A percentile compares a stretch with the other conserved stretches of the same genome.
These are phyloP conservation scores for Coremacera marginata DNA, from an alignment of 2,888 invertebrate species.

Conservation along the genomic window DNA sequence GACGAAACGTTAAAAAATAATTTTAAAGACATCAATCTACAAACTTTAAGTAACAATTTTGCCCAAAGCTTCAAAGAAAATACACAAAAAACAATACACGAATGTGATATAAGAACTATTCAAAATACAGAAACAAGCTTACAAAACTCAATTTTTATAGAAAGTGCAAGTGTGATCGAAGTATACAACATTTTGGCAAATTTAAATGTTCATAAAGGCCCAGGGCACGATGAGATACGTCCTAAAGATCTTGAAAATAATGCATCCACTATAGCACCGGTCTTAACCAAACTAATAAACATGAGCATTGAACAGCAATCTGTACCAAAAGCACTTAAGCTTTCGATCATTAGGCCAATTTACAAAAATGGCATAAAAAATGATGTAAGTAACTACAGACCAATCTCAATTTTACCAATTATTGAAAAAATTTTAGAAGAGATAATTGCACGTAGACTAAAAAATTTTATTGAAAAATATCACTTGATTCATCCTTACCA, in stretches of 20 bases:
- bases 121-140: not conserved
- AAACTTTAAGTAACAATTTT: too few species aligned
- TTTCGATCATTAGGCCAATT: not conserved
- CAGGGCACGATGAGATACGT: constrained; percentile 17
- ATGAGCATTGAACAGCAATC: too few species aligned
- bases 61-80: constrained; percentile 14
- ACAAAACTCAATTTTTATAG: constrained; percentile 17
- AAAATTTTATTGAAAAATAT: not conserved
- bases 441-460: not conserved
- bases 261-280: not conserved
- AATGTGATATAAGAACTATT: constrained; percentile 17
- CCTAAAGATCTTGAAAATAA: constrained; percentile 12
- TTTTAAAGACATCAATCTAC: not conserved
- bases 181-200: constrained; percentile 11
- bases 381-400: not conserved
- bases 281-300: not conserved
- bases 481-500: not conserved
- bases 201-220: constrained; percentile 10
- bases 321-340: not conserved
- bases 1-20: constrained; percentile 13
- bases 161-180: constrained; percentile 16
- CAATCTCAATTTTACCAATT: not conserved
- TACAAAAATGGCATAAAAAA: not conserved
- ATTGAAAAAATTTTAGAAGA: too few species aligned
- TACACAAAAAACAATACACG: constrained; percentile 8